Base-by-base conservation (phyloP, 2,888 invertebrate genomes). In the Synergus laeviventris region DNA sequence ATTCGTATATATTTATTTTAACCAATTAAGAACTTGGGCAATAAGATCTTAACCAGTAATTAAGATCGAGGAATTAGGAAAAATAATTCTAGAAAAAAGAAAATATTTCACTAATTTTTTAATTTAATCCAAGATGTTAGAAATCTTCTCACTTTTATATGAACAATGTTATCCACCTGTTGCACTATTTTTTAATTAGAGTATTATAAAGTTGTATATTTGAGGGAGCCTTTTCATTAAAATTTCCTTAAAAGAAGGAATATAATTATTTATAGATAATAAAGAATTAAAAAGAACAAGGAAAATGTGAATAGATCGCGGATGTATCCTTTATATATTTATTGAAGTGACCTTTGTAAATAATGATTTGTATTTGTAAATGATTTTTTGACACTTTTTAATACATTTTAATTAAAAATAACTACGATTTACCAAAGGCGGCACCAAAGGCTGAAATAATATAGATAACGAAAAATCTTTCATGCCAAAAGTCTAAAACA, bases 101-200 rank as follows among this genome's bases (percentile, higher is more conserved):
- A 24, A 12, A 56, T 12, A 56, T 56, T 24, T 24, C 4, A 4
- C 56, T 56, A 11, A 21, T 56, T 56, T 2, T 9, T 45, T 73
- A 76, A 74, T 64, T 24, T 45, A 21, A 45, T 31, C 18, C 39
- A 78, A 49, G 36, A 59, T 61, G 24, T 61, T 24, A 49, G 18
- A 12, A 31, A 56, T 21, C 56, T 49, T 77, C 59, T 73, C 73
- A 74, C 31, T 77, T 75, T 77, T 76, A 70, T 54, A 62, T 36
- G 45, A 4, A 49, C 31, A 42, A 12, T 14, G 38, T 39, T 49
- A 70, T 66, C 14, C 45, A 66, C 16, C 24, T 42, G 66, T 45
- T 66, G 66, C n/a, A 49, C 31, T 39, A 64, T 64, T 70, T 70
- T 45, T 70, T 49, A 24, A 49, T n/a, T 64, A 21, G 39, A 49